Evolutionary conservation across 2,888 invertebrate species (phyloP).

Genomic region (Gnatocerus cornutus): DNA sequence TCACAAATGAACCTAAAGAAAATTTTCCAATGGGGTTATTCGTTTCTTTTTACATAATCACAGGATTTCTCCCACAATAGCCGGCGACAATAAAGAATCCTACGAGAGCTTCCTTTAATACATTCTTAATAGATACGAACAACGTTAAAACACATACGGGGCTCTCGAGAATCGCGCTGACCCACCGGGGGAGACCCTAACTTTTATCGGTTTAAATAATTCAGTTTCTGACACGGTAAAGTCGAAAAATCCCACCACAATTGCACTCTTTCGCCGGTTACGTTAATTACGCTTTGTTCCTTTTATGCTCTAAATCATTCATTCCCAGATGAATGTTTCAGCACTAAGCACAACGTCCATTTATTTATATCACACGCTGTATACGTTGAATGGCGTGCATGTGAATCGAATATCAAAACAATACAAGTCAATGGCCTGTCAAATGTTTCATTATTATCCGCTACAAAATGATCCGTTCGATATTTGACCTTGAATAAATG

Average conservation of each 20-base stretch:
- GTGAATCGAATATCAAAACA: constrained; percentile 18
- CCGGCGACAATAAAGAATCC: constrained; percentile 32
- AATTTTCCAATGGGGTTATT: not conserved
- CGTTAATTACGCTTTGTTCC: not conserved
- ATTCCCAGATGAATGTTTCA: not conserved
- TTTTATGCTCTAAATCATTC: constrained; percentile 1
- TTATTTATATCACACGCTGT: constrained; percentile 8
- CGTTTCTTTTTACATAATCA: constrained; percentile 46
- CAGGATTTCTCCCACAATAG: constrained; percentile 27
- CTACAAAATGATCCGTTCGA: not conserved
- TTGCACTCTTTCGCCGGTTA: not conserved
- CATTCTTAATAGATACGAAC: constrained; percentile 25
- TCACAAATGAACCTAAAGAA: constrained; percentile 3
- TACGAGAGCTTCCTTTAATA: constrained; percentile 9
- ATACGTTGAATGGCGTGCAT: not conserved
- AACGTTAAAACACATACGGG: constrained; percentile 3
- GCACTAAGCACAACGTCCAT: constrained; percentile 4
- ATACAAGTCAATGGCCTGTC: constrained; percentile 28
- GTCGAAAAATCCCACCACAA: not conserved
- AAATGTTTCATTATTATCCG: constrained; percentile 11
- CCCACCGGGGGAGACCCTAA: constrained; percentile 1
- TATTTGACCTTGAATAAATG: constrained; percentile 14
- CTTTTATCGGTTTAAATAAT: constrained; percentile 12
- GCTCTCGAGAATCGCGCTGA: constrained; percentile 4
- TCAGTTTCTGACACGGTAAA: not conserved